Conservation (phyloP, 2,797 vertebrate species). For the Phylloscopus collybita region DNA sequence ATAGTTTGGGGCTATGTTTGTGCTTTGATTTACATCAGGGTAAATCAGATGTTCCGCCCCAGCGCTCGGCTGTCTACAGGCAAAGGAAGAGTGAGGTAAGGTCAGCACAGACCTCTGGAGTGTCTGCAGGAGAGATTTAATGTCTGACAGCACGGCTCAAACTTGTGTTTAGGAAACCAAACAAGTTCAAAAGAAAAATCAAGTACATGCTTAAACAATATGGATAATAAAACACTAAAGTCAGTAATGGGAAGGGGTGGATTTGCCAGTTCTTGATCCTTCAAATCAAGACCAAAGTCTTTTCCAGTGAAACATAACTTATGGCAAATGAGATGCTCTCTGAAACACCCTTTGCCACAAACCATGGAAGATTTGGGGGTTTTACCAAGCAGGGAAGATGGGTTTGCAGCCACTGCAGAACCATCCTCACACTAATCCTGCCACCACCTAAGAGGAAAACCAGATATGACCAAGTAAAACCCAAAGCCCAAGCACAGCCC, state of each 20-base stretch:
- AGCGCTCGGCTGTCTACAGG: neutral
- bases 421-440: neutral
- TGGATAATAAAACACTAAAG: neutral
- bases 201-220: neutral
- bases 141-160: neutral
- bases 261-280: neutral
- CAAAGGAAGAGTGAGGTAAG: slow-evolving; percentile 3
- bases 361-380: neutral
- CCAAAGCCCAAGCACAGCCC: neutral
- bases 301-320: neutral
- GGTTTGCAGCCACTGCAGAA: neutral
- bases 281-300: neutral
- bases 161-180: neutral
- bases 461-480: neutral
- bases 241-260: neutral
- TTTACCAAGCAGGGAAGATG: neutral
- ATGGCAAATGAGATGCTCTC: neutral
- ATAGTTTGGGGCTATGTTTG: neutral
- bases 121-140: slow-evolving; percentile 24
- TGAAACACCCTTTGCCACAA: neutral
- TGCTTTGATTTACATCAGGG: slow-evolving; percentile 29
- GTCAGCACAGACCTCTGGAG: slow-evolving; percentile 33
- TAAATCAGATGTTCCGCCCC: slow-evolving; percentile 20
- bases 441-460: neutral
- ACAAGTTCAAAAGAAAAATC: neutral